These are phyloP conservation scores for Erebia ligea DNA, from an alignment of 2,888 invertebrate genomes.

Conservation along the genomic window DNA sequence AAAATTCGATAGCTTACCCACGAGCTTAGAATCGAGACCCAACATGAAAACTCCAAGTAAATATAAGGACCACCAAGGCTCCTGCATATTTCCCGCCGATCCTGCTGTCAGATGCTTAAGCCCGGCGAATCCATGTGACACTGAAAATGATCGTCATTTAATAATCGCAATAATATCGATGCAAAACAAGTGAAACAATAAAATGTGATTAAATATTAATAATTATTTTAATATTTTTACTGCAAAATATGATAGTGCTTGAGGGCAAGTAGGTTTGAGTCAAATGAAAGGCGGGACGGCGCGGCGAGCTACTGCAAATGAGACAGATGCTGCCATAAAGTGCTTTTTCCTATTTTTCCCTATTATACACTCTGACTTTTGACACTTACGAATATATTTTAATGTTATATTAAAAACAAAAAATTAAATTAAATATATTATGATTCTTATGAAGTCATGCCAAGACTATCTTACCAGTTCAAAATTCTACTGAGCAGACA, in stretches of 20 bases:
- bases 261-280: background rate
- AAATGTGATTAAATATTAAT: slow-evolving; percentile 4
- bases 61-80: slow-evolving; percentile 67
- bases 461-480: too few relatives aligned
- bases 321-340: too few relatives aligned
- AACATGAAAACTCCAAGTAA: slow-evolving; percentile 70
- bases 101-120: slow-evolving; percentile 41
- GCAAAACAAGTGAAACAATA: background rate
- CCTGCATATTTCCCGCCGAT: slow-evolving; percentile 65
- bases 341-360: too few relatives aligned
- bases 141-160: slow-evolving; percentile 51
- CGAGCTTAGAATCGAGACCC: slow-evolving; percentile 72
- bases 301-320: too few relatives aligned
- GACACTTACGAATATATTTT: too few relatives aligned
- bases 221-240: too few relatives aligned
- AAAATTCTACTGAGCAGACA: too few relatives aligned
- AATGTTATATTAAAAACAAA: too few relatives aligned
- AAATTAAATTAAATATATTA: too few relatives aligned
- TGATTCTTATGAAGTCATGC: too few relatives aligned
- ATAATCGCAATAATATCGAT: slow-evolving; percentile 19
- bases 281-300: too few relatives aligned
- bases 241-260: background rate
- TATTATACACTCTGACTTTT: too few relatives aligned
- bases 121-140: slow-evolving; percentile 48
- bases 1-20: slow-evolving; percentile 52